Evolutionary conservation across 2,888 invertebrate genomes (phyloP).

Genomic region (Hirtodrosophila trivittata): DNA sequence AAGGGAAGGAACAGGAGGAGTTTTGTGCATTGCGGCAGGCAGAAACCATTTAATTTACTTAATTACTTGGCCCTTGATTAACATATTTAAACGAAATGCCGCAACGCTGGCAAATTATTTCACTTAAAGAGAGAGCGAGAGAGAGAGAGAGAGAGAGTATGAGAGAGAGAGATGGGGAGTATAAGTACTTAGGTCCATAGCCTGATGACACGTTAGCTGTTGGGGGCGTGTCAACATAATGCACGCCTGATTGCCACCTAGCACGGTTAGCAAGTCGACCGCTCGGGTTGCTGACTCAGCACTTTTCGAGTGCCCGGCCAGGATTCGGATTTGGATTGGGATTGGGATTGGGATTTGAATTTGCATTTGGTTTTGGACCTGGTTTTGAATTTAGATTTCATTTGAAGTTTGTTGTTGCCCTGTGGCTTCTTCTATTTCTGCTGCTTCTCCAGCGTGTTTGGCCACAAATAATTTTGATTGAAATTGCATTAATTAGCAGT

Average conservation of each 20-base stretch:
- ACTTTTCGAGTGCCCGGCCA: slow-evolving; percentile 13
- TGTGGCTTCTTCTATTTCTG: neutral
- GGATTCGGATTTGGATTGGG: slow-evolving; percentile 18
- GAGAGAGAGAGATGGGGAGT: neutral
- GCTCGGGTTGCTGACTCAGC: slow-evolving; percentile 36
- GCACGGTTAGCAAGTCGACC: slow-evolving; percentile 15
- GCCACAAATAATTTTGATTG: slow-evolving; percentile 26
- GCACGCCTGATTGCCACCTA: slow-evolving; percentile 40
- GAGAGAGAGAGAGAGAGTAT: neutral
- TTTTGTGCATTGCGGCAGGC: slow-evolving; percentile 33
- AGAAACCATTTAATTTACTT: slow-evolving; percentile 73
- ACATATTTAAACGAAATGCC: slow-evolving; percentile 68
- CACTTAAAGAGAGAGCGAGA: slow-evolving; percentile 14
- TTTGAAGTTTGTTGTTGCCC: slow-evolving; percentile 8
- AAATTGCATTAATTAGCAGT: slow-evolving; percentile 38
- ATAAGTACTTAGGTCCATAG: slow-evolving; percentile 27
- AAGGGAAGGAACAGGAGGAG: neutral
- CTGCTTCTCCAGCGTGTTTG: slow-evolving; percentile 9
- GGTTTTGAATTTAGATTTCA: neutral
- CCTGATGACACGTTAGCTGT: slow-evolving; percentile 39
- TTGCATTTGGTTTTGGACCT: slow-evolving; percentile 8
- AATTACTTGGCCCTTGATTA: slow-evolving; percentile 75
- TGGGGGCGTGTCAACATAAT: slow-evolving; percentile 61
- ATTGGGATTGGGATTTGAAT: slow-evolving; percentile 1
- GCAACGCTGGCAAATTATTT: slow-evolving; percentile 56